Conservation (phyloP, 2,888 invertebrate species). For the Carcina quercana region DNA sequence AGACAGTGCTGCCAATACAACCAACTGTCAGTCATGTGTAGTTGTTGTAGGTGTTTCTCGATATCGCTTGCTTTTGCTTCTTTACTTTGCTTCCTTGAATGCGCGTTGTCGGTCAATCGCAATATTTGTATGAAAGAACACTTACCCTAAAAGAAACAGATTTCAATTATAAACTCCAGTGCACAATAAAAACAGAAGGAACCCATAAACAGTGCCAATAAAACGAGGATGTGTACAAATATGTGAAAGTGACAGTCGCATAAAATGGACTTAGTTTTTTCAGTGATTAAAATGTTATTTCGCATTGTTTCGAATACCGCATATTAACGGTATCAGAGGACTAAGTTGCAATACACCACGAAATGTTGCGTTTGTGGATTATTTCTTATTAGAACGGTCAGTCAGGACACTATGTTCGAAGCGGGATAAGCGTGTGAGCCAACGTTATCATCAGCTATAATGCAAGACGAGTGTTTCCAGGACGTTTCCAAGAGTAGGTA, state of each 20-base stretch:
- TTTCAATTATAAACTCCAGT: constrained; percentile 36
- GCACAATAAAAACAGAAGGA: constrained; percentile 26
- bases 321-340: constrained; percentile 41
- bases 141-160: constrained; percentile 41
- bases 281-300: constrained; percentile 57
- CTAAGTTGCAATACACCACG: no score
- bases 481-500: constrained; percentile 56
- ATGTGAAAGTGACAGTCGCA: constrained; percentile 65
- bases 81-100: constrained; percentile 60
- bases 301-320: constrained; percentile 55
- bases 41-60: constrained; percentile 37
- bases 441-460: constrained; percentile 49
- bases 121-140: constrained; percentile 47
- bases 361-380: not conserved
- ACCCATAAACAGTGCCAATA: constrained; percentile 32
- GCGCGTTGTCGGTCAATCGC: constrained; percentile 59
- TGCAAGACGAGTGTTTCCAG: constrained; percentile 61
- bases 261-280: constrained; percentile 50
- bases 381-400: not conserved
- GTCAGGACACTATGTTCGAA: constrained; percentile 54
- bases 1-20: constrained; percentile 37
- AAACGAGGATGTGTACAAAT: constrained; percentile 40
- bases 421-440: constrained; percentile 51
- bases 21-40: constrained; percentile 47
- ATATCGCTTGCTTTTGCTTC: constrained; percentile 49